Percentiles rank a stretch among this genome's conserved stretches.
These are phyloP conservation scores for Arothron firmamentum DNA, from an alignment of 2,113 vertebrate genomes.

Conservation along the genomic window DNA sequence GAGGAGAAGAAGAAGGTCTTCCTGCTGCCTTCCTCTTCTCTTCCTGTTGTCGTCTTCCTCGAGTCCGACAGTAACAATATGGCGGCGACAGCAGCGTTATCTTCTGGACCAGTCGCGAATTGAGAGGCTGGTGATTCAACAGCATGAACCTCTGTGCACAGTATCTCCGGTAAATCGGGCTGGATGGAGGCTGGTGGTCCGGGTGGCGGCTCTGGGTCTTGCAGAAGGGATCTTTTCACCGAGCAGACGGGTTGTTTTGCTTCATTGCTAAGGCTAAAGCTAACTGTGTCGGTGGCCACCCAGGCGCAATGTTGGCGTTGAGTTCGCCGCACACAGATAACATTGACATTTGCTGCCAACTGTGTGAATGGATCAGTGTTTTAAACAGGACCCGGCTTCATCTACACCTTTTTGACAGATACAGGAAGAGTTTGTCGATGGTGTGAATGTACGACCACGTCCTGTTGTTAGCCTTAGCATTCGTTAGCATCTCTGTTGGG, in stretches of 20 bases:
- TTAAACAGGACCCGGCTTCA: neutral
- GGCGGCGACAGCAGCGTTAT: constrained; percentile 70
- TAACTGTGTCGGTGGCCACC: constrained; percentile 38
- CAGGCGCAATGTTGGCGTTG: constrained; percentile 17
- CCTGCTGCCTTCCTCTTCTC: too few relatives aligned
- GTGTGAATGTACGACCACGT: neutral
- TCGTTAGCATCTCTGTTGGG: too few relatives aligned
- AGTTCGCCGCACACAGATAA: constrained; percentile 41
- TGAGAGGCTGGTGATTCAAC: constrained; percentile 58
- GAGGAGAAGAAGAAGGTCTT: too few relatives aligned
- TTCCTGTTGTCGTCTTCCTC: neutral
- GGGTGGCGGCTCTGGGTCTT: rapidly evolving
- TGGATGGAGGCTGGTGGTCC: rapidly evolving
- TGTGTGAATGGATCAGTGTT: rapidly evolving
- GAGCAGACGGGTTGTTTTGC: constrained; percentile 5
- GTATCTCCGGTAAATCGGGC: constrained; percentile 64
- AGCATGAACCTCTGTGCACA: constrained; percentile 79
- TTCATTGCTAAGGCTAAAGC: constrained; percentile 45
- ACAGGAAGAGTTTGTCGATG: neutral
- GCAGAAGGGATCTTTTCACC: rapidly evolving
- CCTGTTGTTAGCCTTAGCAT: too few relatives aligned
- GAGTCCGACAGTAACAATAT: constrained; percentile 72
- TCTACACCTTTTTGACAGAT: neutral
- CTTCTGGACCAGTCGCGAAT: constrained; percentile 57
- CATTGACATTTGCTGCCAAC: constrained; percentile 22